Percentiles rank a stretch among this genome's conserved stretches.
These are phyloP conservation scores for Ceratothoa steindachneri DNA, from an alignment of 2,888 invertebrate genomes.

Conservation along the genomic window DNA sequence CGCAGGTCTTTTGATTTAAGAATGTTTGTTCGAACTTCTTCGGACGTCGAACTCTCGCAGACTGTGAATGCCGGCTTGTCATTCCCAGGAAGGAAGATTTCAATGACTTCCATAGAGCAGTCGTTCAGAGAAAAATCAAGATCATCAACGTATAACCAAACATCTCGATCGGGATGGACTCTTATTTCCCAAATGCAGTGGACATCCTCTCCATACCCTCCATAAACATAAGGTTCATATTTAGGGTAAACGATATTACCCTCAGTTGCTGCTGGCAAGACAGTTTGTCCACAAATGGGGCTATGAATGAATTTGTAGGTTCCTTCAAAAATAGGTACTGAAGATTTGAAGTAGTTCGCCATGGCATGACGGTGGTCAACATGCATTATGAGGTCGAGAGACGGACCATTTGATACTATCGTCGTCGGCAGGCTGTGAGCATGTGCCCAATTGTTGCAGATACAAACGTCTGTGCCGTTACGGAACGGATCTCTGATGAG, in stretches of 20 bases:
- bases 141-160: slow-evolving; percentile 81
- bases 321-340: slow-evolving; percentile 71
- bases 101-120: slow-evolving; percentile 80
- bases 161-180: slow-evolving; percentile 68
- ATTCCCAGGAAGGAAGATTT: slow-evolving; percentile 68
- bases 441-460: slow-evolving; percentile 36
- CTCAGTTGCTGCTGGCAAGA: slow-evolving; percentile 47
- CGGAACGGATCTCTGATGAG: slow-evolving; percentile 46
- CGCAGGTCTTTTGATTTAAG: slow-evolving; percentile 40
- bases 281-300: slow-evolving; percentile 50
- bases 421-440: slow-evolving; percentile 51
- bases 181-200: slow-evolving; percentile 73
- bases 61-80: slow-evolving; percentile 54
- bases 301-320: slow-evolving; percentile 84
- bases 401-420: slow-evolving; percentile 74
- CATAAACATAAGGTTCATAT: slow-evolving; percentile 67
- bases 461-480: slow-evolving; percentile 45
- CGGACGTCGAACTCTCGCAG: slow-evolving; percentile 33
- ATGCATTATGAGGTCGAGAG: slow-evolving; percentile 72
- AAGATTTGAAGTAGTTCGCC: slow-evolving; percentile 78
- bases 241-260: slow-evolving; percentile 45
- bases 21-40: slow-evolving; percentile 46
- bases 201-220: slow-evolving; percentile 55
- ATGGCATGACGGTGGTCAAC: slow-evolving; percentile 81
- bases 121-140: slow-evolving; percentile 77